Conservation (phyloP, 2,888 invertebrate genomes). For the Lepidonotus clava region DNA sequence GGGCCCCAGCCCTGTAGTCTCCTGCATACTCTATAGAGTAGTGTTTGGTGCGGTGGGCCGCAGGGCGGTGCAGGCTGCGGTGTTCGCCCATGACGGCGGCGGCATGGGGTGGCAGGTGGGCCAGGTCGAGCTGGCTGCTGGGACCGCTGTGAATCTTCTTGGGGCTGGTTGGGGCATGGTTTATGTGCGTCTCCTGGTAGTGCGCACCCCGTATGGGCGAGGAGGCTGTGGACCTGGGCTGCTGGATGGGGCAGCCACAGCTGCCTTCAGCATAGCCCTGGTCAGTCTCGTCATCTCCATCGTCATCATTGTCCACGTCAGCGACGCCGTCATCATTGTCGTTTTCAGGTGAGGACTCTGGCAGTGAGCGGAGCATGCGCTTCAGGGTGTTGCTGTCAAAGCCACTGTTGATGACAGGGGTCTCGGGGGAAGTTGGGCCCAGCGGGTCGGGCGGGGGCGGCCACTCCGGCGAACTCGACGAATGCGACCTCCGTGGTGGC, state of each 20-base stretch:
- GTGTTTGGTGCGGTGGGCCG: conserved; percentile 17
- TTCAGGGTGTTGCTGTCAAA: conserved; percentile 93
- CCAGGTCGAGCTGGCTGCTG: conserved; percentile 19
- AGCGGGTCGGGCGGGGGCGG: conserved; percentile 74
- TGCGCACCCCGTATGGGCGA: conserved; percentile 18
- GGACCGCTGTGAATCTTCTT: conserved; percentile 37
- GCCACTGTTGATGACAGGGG: conserved; percentile 77
- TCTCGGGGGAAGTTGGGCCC: conserved; percentile 55
- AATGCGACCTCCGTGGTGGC: conserved; percentile 76
- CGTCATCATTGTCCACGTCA: too few species aligned
- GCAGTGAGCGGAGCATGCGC: conserved; percentile 96
- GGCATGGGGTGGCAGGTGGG: conserved; percentile 29
- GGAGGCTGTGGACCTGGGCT: conserved; percentile 2
- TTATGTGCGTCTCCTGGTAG: conserved; percentile 42
- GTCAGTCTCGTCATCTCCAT: not conserved
- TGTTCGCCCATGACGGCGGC: not conserved
- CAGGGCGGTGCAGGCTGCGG: not conserved
- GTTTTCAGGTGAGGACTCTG: conserved; percentile 76
- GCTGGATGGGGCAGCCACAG: not conserved
- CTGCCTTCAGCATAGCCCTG: not conserved
- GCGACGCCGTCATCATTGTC: not conserved
- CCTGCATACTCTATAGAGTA: conserved; percentile 29
- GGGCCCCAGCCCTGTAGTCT: not conserved
- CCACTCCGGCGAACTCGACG: conserved; percentile 76
- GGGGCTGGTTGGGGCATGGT: conserved; percentile 34